Conservation (phyloP, 2,888 invertebrate genomes). For the Cerastis rubricosa region DNA sequence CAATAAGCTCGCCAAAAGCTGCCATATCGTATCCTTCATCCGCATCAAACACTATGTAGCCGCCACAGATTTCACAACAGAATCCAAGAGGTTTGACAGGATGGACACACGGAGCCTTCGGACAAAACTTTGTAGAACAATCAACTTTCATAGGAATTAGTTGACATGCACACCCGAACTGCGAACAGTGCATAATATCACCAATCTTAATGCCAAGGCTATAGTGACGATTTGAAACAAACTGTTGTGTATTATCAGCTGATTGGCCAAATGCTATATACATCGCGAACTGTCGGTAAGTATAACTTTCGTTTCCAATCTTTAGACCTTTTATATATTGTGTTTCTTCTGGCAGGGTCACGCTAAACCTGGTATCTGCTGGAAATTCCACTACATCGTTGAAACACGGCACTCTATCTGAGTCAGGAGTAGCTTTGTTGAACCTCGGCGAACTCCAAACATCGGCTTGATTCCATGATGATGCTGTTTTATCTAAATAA, state of each 20-base stretch:
- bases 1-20: slow-evolving; percentile 76
- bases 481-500: slow-evolving; percentile 77
- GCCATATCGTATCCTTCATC: slow-evolving; percentile 78
- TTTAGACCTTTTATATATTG: slow-evolving; percentile 75
- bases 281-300: slow-evolving; percentile 52
- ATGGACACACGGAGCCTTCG: slow-evolving; percentile 76
- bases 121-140: slow-evolving; percentile 81
- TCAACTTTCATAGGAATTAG: slow-evolving; percentile 72
- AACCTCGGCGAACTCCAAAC: slow-evolving; percentile 85
- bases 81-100: slow-evolving; percentile 84
- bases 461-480: slow-evolving; percentile 83
- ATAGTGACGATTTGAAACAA: slow-evolving; percentile 70
- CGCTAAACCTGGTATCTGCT: slow-evolving; percentile 72
- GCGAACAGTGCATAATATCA: slow-evolving; percentile 67
- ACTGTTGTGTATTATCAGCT: slow-evolving; percentile 69
- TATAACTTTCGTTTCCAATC: slow-evolving; percentile 69
- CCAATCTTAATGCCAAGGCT: slow-evolving; percentile 69
- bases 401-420: slow-evolving; percentile 86
- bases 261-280: slow-evolving; percentile 42
- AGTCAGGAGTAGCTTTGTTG: slow-evolving; percentile 88
- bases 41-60: slow-evolving; percentile 76
- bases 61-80: slow-evolving; percentile 86
- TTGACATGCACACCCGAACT: slow-evolving; percentile 85
- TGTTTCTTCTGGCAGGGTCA: slow-evolving; percentile 74
- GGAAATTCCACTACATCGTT: slow-evolving; percentile 86